Evolutionary conservation across 2,797 vertebrate species (phyloP), one percentile per base, ranked within the genome.

Genomic region (Allobates femoralis): DNA sequence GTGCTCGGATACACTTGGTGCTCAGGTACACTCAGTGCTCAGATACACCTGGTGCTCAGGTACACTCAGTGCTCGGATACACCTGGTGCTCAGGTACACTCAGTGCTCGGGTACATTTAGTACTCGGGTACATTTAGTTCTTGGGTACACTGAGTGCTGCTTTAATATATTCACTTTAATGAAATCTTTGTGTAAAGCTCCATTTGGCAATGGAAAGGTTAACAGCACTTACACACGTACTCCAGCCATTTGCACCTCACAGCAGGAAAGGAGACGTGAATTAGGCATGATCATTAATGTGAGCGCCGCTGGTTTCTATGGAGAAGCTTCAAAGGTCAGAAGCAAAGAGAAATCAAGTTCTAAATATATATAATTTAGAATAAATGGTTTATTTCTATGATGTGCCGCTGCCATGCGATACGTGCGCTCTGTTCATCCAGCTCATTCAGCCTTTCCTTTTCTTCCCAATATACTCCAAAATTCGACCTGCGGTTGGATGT

Each of bases 261-360:
- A 77, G 75, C 75, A 32, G 55, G 14, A 46, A 15, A 58, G 55
- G 55, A 37, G 41, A 58, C 55, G 55, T 56, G 55, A 60, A 58
- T 58, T n/a, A 2, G 6, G 14, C 55, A 10, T 58, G 55, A 37
- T 60, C 53, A 60, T n/a, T 23, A 69, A 12, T 60, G 53, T 11
- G 23, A 34, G 30, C 53, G 1, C 32, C 6, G 26, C 55, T 79
- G 10, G 81, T 74, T 74, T 73, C 71, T 83, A 83, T 62, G 71
- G 81, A 74, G 55, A 75, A 41, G 81, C 69, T 75, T 41, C 81
- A 83, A 83, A 83, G 81, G 81, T 83, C 81, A 83, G 55, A 28
- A 58, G 41, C 46, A 75, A 83, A 37, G 15, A 73, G 2, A 73
- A 69, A 50, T 83, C 66, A 56, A 11, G 32, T 28, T 83, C 32